Evolutionary conservation across 2,797 vertebrate species (phyloP).

Genomic region (Brotogeris chrysoptera): DNA sequence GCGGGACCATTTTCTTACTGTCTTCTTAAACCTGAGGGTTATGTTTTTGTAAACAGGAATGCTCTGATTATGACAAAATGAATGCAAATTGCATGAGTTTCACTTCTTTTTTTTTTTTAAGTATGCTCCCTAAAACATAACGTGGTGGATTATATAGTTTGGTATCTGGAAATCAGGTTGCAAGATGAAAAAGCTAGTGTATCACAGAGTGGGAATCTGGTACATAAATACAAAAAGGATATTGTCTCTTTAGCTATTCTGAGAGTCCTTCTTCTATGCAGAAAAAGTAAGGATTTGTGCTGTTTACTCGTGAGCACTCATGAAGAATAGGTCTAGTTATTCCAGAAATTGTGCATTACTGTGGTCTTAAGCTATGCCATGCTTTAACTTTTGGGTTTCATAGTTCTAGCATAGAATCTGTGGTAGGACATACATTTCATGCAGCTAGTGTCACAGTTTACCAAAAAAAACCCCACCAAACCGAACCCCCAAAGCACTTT

Average conservation of each 20-base stretch:
- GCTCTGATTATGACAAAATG: not conserved
- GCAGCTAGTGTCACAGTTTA: slow-evolving; percentile 25
- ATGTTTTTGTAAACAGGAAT: not conserved
- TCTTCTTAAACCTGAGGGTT: not conserved
- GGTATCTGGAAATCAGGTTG: not conserved
- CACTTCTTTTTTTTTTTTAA: not conserved
- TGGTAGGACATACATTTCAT: slow-evolving; percentile 25
- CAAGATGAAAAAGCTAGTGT: not conserved
- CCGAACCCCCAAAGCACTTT: not conserved
- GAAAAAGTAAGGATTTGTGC: slow-evolving; percentile 5
- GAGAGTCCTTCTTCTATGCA: not conserved
- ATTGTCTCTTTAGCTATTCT: slow-evolving; percentile 12
- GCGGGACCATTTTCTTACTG: not conserved
- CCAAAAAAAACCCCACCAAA: not conserved
- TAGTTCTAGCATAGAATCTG: slow-evolving; percentile 13
- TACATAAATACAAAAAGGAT: slow-evolving; percentile 6
- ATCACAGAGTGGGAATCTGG: not conserved
- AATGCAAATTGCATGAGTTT: not conserved
- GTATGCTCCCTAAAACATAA: not conserved
- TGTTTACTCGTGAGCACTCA: slow-evolving; percentile 21
- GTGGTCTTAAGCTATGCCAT: not conserved
- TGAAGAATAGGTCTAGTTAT: slow-evolving; percentile 33
- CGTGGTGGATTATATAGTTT: not conserved
- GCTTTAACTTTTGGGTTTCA: slow-evolving; percentile 31
- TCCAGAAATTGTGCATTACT: slow-evolving; percentile 14